Base-by-base conservation (phyloP, 2,888 invertebrate genomes). In the Schizaphis graminum region DNA sequence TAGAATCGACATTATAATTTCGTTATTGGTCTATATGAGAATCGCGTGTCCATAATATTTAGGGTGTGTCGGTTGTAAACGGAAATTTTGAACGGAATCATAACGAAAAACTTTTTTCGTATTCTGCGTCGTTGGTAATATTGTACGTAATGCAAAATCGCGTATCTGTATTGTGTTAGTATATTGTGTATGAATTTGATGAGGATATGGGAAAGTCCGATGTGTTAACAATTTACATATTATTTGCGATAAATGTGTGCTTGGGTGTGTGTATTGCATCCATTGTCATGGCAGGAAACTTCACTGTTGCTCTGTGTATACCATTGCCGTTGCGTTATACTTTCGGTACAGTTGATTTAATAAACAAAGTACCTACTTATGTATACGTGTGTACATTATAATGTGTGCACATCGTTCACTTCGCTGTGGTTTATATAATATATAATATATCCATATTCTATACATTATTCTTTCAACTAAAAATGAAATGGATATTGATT, bases 401-500 rank as follows among this genome's bases (percentile, higher is more conserved):
- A 35, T 89, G 28, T 57, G 56, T 16, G 77, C 16, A 35, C n/a
- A 77, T 77, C 26, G 61, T 61, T 90, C 47, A 24, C 47, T 47
- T 49, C 7, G 57, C 47, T 49, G 5, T 47, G 87, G 85, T 44
- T 44, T 44, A 85, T 85, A 47, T 28, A 28, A 47, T 86, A 86
- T 47, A 47, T 28, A 47, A 16, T 47, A 86, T 86, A 47, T 86
- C 44, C 35, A 35, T 77, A 21, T 35, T 53, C 53, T 53, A 77
- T n/a, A n/a, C 47, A 47, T n/a, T 86, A 28, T 47, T 47, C 21
- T 47, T 67, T 24, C 24, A 61, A 47, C 86, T 91, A 67, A 49
- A 88, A 92, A 88, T 13, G 67, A 92, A 85, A 91, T 91, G 56
- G 67, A 47, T 92, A 92, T 87, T 87, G 92, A 92, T 92, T 67